Conservation (phyloP, 2,888 invertebrate genomes). For the Stenurella melanura region DNA sequence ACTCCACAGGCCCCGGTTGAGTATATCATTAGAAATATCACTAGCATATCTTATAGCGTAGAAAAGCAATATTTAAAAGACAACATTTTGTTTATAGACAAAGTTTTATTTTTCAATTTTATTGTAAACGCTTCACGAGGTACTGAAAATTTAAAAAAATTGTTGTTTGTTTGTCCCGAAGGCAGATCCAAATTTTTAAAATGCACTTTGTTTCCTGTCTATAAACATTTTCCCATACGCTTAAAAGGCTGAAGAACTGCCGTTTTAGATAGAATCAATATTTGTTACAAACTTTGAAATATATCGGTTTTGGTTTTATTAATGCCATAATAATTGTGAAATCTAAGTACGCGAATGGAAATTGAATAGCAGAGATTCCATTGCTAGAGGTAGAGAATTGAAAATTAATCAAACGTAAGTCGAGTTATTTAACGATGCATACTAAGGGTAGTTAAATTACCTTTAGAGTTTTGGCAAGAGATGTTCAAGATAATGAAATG, state of each 20-base stretch:
- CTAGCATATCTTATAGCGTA: no score
- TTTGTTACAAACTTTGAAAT: conserved; percentile 11
- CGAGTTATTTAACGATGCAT: conserved; percentile 38
- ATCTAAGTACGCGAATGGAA: conserved; percentile 21
- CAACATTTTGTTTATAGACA: no score
- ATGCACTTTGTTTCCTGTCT: not conserved
- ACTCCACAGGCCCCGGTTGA: no score
- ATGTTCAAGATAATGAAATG: conserved; percentile 60
- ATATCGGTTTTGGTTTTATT: conserved; percentile 8
- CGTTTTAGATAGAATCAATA: not conserved
- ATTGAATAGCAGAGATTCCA: conserved; percentile 38
- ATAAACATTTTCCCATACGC: not conserved
- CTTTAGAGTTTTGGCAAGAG: conserved; percentile 45
- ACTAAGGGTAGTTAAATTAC: conserved; percentile 40
- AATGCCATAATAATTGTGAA: conserved; percentile 4
- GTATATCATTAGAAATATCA: no score
- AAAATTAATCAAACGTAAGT: conserved; percentile 41
- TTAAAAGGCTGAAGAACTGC: not conserved
- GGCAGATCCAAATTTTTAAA: no score
- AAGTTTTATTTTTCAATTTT: no score
- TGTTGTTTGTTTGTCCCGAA: no score
- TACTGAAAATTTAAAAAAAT: no score
- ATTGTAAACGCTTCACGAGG: no score
- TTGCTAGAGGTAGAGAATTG: conserved; percentile 37
- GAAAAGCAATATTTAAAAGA: no score